phyloP scores from a whole-genome alignment of 2,113 vertebrate genomes.

The Mystacornis crossleyi region DNA sequence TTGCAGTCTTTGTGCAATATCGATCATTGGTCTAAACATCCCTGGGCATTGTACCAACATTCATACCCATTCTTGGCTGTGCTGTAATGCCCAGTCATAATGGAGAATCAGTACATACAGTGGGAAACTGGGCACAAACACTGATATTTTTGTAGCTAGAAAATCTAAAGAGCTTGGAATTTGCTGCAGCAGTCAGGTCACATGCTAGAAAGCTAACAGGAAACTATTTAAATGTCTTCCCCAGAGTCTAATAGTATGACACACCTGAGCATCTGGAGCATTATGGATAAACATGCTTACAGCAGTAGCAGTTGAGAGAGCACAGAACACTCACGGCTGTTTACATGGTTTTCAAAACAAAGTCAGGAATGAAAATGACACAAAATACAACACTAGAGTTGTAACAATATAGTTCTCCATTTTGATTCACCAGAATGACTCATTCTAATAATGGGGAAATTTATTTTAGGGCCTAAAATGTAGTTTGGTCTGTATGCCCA shows the following conservation, averaged over 20 bases:
- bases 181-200: not conserved
- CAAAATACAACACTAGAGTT: not conserved
- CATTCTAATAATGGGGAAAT: not conserved
- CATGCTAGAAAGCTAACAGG: not conserved
- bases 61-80: not conserved
- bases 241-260: not conserved
- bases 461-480: not conserved
- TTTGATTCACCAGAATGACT: not conserved
- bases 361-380: not conserved
- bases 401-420: not conserved
- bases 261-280: not conserved
- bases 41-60: not conserved
- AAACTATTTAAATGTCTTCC: not conserved
- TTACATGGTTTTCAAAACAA: not conserved
- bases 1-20: not conserved
- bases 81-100: not conserved
- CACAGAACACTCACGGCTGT: not conserved
- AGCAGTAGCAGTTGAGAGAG: not conserved
- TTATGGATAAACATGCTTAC: not conserved
- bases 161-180: not conserved
- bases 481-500: not conserved
- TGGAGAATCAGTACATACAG: not conserved
- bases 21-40: not conserved
- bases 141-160: not conserved
- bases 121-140: not conserved